phyloP scores from a whole-genome alignment of 37 sponge, comb jelly and placozoan species.

The Geodia barretti region DNA sequence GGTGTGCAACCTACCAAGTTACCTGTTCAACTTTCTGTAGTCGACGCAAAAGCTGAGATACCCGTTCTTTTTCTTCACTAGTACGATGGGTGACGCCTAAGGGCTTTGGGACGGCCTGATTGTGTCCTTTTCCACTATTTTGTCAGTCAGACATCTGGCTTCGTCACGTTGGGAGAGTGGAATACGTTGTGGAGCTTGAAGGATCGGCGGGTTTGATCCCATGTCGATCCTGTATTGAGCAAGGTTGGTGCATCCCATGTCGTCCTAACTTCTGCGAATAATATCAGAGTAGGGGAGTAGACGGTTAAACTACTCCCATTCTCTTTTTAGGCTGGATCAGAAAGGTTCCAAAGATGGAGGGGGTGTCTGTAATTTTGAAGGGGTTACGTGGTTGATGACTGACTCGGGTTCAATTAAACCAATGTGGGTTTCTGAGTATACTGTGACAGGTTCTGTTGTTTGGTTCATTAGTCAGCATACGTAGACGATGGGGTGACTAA shows the following conservation, averaged over 20 bases:
- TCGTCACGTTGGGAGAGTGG: background rate
- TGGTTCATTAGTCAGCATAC: constrained; percentile 1
- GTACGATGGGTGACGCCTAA: constrained; percentile 63
- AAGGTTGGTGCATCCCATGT: background rate
- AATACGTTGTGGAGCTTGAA: constrained; percentile 6
- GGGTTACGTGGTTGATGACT: too few species aligned
- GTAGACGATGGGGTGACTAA: background rate
- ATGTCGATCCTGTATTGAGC: constrained; percentile 15
- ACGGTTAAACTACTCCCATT: too few species aligned
- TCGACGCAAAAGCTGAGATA: constrained; percentile 40
- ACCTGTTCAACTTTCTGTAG: constrained; percentile 44
- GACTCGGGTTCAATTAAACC: too few species aligned
- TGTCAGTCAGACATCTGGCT: constrained; percentile 8
- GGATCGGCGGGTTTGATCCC: constrained; percentile 16
- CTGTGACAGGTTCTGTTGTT: background rate
- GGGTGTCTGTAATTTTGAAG: too few species aligned
- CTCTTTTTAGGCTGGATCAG: too few species aligned
- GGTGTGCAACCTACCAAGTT: constrained; percentile 37
- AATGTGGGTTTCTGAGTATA: background rate
- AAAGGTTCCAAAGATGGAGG: too few species aligned
- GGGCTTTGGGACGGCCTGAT: constrained; percentile 26
- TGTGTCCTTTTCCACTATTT: constrained; percentile 38
- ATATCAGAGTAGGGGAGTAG: constrained; percentile 7
- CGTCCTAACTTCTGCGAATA: background rate
- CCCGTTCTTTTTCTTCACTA: constrained; percentile 58